Conservation (phyloP, 2,113 vertebrate species). For the Spizaetus ornatus region DNA sequence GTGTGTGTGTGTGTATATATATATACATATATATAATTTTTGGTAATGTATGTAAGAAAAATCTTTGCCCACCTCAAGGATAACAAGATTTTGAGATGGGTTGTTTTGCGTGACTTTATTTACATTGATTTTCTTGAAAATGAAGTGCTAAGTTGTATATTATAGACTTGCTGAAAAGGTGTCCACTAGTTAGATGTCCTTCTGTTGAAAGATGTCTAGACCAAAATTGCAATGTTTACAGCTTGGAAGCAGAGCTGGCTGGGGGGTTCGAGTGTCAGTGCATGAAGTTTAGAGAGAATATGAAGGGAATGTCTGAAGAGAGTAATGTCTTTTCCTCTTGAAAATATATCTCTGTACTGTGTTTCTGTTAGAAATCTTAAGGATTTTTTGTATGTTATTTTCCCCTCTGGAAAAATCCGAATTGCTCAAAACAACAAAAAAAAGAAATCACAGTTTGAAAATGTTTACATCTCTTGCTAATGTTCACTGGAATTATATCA, state of each 20-base stretch:
- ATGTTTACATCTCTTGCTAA: background rate
- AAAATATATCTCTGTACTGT: background rate
- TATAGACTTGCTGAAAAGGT: conserved; percentile 23
- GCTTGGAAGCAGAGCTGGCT: background rate
- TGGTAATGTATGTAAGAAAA: background rate
- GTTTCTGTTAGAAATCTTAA: background rate
- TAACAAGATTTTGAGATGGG: conserved; percentile 36
- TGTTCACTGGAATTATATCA: background rate
- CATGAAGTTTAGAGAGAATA: background rate
- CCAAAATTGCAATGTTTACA: conserved; percentile 43
- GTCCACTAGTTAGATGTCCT: background rate
- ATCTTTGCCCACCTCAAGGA: conserved; percentile 12
- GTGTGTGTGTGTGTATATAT: background rate
- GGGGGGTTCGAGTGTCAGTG: background rate
- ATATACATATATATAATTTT: background rate
- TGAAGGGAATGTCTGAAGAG: background rate
- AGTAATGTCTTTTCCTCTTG: background rate
- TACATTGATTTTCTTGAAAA: conserved; percentile 67
- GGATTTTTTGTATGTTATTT: background rate
- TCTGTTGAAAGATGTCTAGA: background rate
- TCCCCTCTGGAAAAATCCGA: background rate
- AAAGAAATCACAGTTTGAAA: background rate
- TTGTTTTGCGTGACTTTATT: conserved; percentile 60
- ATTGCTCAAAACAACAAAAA: background rate
- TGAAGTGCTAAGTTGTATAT: conserved; percentile 54